Evolutionary conservation across 2,888 invertebrate species (phyloP), one percentile per base, ranked within the genome.

Genomic region (Drosophila yooni): DNA sequence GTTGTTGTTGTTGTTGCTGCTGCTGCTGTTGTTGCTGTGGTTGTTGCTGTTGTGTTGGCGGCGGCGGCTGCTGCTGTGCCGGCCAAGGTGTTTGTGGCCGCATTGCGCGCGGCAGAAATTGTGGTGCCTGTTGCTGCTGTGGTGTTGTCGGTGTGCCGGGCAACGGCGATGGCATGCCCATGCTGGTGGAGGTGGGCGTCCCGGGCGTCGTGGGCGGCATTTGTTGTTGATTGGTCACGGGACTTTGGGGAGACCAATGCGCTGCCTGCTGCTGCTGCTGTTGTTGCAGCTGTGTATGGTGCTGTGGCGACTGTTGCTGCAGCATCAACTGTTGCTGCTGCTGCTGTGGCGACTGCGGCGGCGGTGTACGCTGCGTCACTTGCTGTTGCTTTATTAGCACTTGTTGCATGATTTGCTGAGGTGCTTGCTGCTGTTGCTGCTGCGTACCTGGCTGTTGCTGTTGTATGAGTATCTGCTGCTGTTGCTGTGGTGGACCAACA

Each of bases 241-340:
- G 89, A 58, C 81, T 88, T 64, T 92, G 90, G 93, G 95, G 61
- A 93, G 94, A 92, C 92, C 92, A 92, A 70, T 92, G 95, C 88
- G 86, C 27, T 38, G 68, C 94, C 91, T 94, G 89, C 29, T 84
- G 89, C 33, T 83, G 91, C 36, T 66, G 94, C 91, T 94, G 89
- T 31, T 83, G 91, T 61, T 89, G 91, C 67, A 91, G 72, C 64
- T 89, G 91, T 27, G 81, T 75, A 61, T 91, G 92, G 43, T 89
- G 90, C 36, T 91, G 92, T 1, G 91, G 90, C 3, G 92, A 90
- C 70, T 89, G 94, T 48, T 94, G 94, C 80, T 95, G 95, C 91
- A 95, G 94, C 33, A 95, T 94, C 36, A 95, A 94, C 81, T 95
- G 95, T 78, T 91, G 90, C 43, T 90, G 91, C 27, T 93, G 92